These are phyloP conservation scores for Polypedilum pembai DNA, from an alignment of 1,140 invertebrate species.

Conservation along the genomic window DNA sequence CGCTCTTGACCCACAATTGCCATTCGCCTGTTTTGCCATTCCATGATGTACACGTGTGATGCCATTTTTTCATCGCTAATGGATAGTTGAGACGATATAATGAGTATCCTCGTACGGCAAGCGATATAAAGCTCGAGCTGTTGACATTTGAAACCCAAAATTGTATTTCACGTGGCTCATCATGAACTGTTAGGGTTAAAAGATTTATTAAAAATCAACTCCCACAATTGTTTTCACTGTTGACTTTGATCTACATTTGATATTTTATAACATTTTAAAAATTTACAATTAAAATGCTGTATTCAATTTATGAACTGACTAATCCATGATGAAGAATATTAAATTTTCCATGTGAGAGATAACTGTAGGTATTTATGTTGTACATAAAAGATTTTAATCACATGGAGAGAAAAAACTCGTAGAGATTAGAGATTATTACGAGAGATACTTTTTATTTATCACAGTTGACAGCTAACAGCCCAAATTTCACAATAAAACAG, in stretches of 20 bases:
- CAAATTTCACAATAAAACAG: no score
- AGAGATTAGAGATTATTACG: background rate
- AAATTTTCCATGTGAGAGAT: background rate
- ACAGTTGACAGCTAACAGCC: background rate
- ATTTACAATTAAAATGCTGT: no score
- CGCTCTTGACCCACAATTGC: constrained; percentile 78
- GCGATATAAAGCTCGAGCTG: constrained; percentile 69
- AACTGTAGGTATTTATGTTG: no score
- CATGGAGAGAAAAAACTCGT: background rate
- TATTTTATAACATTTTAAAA: background rate
- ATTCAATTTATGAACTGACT: background rate
- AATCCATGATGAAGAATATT: background rate
- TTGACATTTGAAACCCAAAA: constrained; percentile 70
- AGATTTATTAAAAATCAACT: background rate
- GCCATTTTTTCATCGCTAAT: constrained; percentile 68
- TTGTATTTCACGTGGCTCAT: constrained; percentile 61
- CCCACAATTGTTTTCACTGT: background rate
- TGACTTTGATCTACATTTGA: background rate
- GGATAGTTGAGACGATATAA: constrained; percentile 76
- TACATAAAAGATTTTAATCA: background rate
- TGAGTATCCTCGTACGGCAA: constrained; percentile 70
- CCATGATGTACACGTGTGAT: constrained; percentile 77
- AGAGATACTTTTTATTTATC: background rate
- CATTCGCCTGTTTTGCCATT: constrained; percentile 77
- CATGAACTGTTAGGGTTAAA: constrained; percentile 49